These are phyloP conservation scores for Formica aserva DNA, from an alignment of 2,888 invertebrate species.

Conservation along the genomic window DNA sequence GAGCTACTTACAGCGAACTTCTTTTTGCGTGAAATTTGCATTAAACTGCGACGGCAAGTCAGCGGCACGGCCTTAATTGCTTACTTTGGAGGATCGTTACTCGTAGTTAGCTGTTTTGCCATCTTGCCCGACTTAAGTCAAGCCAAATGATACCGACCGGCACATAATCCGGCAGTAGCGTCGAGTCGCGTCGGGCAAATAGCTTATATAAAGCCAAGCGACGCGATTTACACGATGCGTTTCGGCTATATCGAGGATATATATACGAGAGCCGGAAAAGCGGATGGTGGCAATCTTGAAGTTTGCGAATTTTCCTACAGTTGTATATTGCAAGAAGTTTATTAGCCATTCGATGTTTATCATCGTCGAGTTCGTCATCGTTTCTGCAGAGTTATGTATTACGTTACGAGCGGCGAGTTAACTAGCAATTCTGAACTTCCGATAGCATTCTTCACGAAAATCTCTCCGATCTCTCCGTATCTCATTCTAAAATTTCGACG, in stretches of 20 bases:
- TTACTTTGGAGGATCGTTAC: conserved; percentile 55
- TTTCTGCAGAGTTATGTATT: conserved; percentile 33
- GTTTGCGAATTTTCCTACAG: conserved; percentile 42
- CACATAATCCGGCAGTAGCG: conserved; percentile 40
- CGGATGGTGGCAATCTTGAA: neutral
- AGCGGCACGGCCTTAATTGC: conserved; percentile 58
- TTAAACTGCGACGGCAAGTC: conserved; percentile 37
- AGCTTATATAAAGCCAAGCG: neutral
- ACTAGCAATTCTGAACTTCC: conserved; percentile 39
- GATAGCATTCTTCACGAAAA: conserved; percentile 2
- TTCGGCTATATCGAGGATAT: neutral
- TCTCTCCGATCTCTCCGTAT: neutral
- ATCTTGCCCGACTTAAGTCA: conserved; percentile 36
- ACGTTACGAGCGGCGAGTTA: conserved; percentile 15
- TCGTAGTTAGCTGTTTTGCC: conserved; percentile 46
- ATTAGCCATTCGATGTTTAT: conserved; percentile 51
- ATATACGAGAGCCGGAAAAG: neutral
- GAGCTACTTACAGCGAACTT: conserved; percentile 65
- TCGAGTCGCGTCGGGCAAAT: conserved; percentile 23
- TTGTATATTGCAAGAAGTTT: conserved; percentile 29
- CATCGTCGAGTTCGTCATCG: conserved; percentile 40
- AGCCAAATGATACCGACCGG: conserved; percentile 37
- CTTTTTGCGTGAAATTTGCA: conserved; percentile 65
- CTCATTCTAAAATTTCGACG: conserved; percentile 20
- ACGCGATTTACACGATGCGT: conserved; percentile 12